Evolutionary conservation across 2,888 invertebrate species (phyloP).

Genomic region (Brenthis ino): DNA sequence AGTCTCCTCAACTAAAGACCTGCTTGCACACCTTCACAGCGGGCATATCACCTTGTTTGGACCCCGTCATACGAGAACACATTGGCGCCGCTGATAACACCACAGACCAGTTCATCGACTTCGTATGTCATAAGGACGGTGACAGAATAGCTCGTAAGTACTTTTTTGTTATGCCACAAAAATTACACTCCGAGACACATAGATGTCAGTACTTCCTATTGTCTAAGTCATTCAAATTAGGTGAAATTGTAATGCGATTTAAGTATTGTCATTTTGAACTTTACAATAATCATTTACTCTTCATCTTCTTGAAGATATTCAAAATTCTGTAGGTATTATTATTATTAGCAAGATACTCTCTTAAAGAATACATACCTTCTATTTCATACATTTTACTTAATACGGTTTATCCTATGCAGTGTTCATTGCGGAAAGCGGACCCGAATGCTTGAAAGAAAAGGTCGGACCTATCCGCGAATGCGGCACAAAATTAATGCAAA

Average conservation of each 20-base stretch:
- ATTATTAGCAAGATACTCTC: background rate
- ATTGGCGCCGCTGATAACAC: conserved; percentile 83
- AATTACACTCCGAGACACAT: too few relatives aligned
- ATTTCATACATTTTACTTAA: too few relatives aligned
- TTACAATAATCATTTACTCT: too few relatives aligned
- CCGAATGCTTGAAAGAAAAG: conserved; percentile 86
- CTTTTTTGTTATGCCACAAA: too few relatives aligned
- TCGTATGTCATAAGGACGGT: conserved; percentile 91
- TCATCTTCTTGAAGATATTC: background rate
- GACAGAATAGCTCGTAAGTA: conserved; percentile 88
- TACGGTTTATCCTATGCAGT: conserved; percentile 51
- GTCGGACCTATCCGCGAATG: conserved; percentile 83
- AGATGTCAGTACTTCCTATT: too few relatives aligned
- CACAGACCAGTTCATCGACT: conserved; percentile 86
- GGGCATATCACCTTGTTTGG: conserved; percentile 84
- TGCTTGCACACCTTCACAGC: conserved; percentile 84
- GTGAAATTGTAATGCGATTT: too few relatives aligned
- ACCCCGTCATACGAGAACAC: conserved; percentile 78
- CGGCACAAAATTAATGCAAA: conserved; percentile 60
- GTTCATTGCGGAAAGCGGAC: conserved; percentile 87
- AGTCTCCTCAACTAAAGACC: conserved; percentile 80
- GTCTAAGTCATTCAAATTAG: too few relatives aligned
- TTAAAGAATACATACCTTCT: too few relatives aligned
- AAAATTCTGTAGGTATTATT: background rate
- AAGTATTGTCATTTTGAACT: too few relatives aligned